phyloP scores from a whole-genome alignment of 2,888 invertebrate genomes.

The Sepioteuthis lessoniana region DNA sequence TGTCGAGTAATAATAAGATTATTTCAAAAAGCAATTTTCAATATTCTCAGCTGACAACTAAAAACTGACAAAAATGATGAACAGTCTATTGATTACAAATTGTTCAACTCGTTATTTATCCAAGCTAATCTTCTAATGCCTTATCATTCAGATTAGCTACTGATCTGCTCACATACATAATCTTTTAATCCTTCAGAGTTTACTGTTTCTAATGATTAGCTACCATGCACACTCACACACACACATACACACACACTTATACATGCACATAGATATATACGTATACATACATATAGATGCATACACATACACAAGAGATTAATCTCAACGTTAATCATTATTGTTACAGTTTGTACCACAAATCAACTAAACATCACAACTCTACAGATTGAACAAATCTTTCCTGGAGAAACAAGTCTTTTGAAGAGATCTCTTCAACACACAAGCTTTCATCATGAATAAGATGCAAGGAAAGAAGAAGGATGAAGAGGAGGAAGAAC shows the following conservation, averaged over 20 bases:
- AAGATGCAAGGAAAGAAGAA: slow-evolving; percentile 9
- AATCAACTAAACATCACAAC: neutral
- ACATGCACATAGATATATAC: no score
- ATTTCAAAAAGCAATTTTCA: no score
- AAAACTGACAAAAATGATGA: neutral
- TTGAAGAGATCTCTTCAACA: neutral
- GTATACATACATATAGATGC: no score
- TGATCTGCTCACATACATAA: neutral
- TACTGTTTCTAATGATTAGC: neutral
- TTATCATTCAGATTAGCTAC: neutral
- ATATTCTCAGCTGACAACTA: no score
- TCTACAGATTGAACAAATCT: neutral
- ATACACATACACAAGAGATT: neutral
- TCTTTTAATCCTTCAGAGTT: neutral
- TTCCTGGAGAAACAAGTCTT: neutral
- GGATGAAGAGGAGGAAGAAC: slow-evolving; percentile 8
- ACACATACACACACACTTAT: no score
- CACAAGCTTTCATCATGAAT: neutral
- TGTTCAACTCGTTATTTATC: neutral
- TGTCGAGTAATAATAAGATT: no score
- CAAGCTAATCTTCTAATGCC: neutral
- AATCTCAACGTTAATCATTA: neutral
- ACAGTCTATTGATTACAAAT: neutral
- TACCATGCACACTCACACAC: neutral
- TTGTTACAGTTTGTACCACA: neutral